Percentiles rank a stretch among this genome's conserved stretches.
Evolutionary conservation across 2,888 invertebrate species (phyloP).

Genomic region (Pinctada fucata): DNA sequence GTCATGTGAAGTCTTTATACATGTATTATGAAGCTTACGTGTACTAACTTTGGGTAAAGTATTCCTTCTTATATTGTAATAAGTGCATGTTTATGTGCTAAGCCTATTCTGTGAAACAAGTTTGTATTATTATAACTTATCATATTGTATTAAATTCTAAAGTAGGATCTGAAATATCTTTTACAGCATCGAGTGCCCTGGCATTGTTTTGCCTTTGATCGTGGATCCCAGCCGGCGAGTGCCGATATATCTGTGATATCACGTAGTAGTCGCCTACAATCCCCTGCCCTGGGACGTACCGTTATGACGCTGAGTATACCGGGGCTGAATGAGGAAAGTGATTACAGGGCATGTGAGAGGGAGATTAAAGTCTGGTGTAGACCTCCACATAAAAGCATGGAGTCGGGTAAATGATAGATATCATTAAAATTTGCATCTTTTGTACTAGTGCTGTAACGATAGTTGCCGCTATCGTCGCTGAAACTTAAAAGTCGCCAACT

Average conservation of each 20-base stretch:
- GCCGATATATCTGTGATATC: conserved; percentile 63
- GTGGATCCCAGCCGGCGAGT: conserved; percentile 37
- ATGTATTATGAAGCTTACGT: too few species aligned
- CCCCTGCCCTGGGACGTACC: conserved; percentile 55
- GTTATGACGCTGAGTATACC: conserved; percentile 60
- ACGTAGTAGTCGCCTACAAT: conserved; percentile 50
- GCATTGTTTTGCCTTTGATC: conserved; percentile 69
- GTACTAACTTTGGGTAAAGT: too few species aligned
- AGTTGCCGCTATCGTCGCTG: too few species aligned
- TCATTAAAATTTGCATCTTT: neutral
- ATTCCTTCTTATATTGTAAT: too few species aligned
- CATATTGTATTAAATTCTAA: too few species aligned
- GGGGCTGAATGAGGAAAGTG: conserved; percentile 38
- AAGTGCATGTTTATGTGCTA: too few species aligned
- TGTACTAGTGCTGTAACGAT: too few species aligned
- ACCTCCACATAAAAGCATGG: conserved; percentile 59
- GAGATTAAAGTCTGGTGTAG: conserved; percentile 62
- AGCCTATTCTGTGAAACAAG: too few species aligned
- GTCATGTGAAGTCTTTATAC: too few species aligned
- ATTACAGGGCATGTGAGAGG: conserved; percentile 42
- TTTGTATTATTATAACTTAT: too few species aligned
- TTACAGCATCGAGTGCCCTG: conserved; percentile 55
- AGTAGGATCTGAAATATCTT: too few species aligned
- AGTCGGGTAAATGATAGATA: conserved; percentile 48
- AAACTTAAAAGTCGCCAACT: too few species aligned